phyloP scores from a whole-genome alignment of 2,888 invertebrate genomes.

The Loripinus fragilis region DNA sequence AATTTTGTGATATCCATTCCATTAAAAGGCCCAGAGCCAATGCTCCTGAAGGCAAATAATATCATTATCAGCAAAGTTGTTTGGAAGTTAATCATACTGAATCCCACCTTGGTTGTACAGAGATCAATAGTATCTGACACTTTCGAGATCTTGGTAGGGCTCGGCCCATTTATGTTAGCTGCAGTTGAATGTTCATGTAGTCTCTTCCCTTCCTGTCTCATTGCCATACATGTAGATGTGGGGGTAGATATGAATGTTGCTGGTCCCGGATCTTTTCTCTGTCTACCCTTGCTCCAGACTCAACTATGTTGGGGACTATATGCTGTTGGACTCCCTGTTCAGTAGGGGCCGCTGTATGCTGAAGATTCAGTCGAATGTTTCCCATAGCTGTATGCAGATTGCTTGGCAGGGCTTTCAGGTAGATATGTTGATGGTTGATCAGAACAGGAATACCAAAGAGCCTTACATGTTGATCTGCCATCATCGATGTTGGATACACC shows the following conservation, averaged over 20 bases:
- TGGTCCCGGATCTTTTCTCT: neutral
- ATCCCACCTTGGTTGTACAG: no score
- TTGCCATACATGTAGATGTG: no score
- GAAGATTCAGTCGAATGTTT: neutral
- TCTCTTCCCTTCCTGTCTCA: neutral
- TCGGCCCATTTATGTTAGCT: neutral
- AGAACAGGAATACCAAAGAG: no score
- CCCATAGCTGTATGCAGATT: no score
- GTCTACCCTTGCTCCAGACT: neutral
- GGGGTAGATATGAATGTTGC: neutral
- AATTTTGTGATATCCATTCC: no score
- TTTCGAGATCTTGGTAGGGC: neutral
- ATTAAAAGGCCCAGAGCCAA: no score
- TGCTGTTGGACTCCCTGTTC: neutral
- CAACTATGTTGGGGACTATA: neutral
- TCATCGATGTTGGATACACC: no score
- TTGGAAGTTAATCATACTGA: no score
- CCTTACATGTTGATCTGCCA: no score
- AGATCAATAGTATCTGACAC: no score
- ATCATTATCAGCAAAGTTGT: no score
- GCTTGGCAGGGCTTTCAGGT: neutral
- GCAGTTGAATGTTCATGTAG: neutral
- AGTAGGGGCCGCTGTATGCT: neutral
- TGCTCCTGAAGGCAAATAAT: no score
- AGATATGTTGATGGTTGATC: neutral